A percentile compares a stretch with the other conserved stretches of the same genome.
phyloP scores from a whole-genome alignment of 2,797 vertebrate genomes.

The Mareca penelope region DNA sequence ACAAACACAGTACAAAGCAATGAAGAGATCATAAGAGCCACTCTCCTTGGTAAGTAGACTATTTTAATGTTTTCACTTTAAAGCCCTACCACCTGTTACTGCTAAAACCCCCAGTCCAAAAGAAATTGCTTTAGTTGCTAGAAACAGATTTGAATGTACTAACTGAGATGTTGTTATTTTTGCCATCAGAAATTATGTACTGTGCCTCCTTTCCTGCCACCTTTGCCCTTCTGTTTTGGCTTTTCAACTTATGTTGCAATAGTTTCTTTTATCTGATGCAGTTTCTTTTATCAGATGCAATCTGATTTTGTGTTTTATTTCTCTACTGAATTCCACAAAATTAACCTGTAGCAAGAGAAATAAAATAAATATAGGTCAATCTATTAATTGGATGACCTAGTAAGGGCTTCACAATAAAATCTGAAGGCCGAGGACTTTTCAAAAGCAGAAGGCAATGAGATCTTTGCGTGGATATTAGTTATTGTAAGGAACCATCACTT shows the following conservation, averaged over 20 bases:
- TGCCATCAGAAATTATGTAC: neutral
- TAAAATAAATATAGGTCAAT: slow-evolving; percentile 4
- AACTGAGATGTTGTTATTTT: slow-evolving; percentile 41
- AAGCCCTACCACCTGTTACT: slow-evolving; percentile 2
- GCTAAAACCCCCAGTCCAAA: neutral
- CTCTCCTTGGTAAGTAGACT: neutral
- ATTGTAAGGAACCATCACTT: slow-evolving; percentile 19
- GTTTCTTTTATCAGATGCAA: slow-evolving; percentile 11
- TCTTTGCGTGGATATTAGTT: neutral
- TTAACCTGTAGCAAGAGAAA: slow-evolving; percentile 40
- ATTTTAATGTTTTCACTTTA: slow-evolving; percentile 7
- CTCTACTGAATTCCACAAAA: slow-evolving; percentile 36
- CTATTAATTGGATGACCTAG: slow-evolving; percentile 23
- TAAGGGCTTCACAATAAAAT: neutral
- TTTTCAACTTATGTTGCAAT: slow-evolving; percentile 9
- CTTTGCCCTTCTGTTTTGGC: slow-evolving; percentile 50
- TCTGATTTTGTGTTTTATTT: slow-evolving; percentile 25
- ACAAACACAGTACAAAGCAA: neutral
- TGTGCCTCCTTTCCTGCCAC: slow-evolving; percentile 31
- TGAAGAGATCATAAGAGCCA: neutral
- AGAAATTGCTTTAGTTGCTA: neutral
- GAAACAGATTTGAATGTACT: slow-evolving; percentile 28
- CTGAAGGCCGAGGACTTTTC: slow-evolving; percentile 11
- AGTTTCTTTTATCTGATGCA: slow-evolving; percentile 15
- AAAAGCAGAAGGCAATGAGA: slow-evolving; percentile 19